Conservation (phyloP, 2,113 vertebrate genomes). For the Kobus ellipsiprymnus region DNA sequence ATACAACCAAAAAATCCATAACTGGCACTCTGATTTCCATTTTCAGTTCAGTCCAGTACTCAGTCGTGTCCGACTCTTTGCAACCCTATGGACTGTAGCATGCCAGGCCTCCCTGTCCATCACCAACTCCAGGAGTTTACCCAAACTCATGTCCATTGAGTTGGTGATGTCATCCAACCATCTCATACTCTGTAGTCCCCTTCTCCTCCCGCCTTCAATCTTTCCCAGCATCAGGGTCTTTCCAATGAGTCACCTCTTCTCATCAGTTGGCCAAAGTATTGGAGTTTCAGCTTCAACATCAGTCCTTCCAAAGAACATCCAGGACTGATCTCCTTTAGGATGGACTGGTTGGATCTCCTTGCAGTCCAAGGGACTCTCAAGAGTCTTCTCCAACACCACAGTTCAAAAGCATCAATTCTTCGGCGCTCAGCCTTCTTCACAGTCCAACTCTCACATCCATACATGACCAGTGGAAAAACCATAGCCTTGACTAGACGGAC, state of each 20-base stretch:
- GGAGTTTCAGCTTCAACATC: neutral
- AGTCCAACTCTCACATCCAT: neutral
- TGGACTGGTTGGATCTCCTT: neutral
- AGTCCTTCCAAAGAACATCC: neutral
- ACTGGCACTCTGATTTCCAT: neutral
- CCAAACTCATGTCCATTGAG: neutral
- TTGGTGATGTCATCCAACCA: neutral
- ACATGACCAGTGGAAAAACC: neutral
- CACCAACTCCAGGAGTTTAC: neutral
- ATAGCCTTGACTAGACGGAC: neutral
- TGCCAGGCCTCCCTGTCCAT: neutral
- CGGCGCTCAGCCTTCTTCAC: fast-evolving
- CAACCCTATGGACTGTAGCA: neutral
- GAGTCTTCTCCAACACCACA: neutral
- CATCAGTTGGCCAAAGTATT: neutral
- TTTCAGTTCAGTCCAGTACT: neutral
- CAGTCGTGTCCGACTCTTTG: fast-evolving
- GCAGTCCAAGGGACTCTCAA: neutral
- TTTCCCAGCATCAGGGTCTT: neutral
- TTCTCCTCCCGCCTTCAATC: neutral
- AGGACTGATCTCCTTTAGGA: neutral
- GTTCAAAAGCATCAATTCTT: neutral
- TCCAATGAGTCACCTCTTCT: neutral
- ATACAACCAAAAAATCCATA: neutral
- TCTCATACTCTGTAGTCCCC: neutral